Conservation (phyloP, 2,113 vertebrate species). For the Cyprinus carpio region DNA sequence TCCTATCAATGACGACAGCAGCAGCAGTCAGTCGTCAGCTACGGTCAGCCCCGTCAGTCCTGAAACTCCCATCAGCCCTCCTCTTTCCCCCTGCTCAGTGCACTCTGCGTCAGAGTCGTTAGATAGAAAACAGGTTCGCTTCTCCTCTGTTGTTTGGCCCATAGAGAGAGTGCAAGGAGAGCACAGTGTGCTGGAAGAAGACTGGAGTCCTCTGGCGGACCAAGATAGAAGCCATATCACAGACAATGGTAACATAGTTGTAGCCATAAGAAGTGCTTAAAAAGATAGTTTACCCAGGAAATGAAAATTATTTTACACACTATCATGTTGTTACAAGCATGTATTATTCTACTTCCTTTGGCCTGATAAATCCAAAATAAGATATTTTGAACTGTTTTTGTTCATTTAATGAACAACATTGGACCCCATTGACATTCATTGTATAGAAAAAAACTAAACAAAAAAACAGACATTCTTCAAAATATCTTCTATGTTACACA, state of each 20-base stretch:
- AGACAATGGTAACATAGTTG: background rate
- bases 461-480: background rate
- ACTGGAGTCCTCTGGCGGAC: conserved; percentile 33
- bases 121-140: conserved; percentile 85
- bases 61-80: conserved; percentile 71
- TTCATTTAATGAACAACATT: background rate
- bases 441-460: background rate
- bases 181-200: conserved; percentile 71
- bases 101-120: conserved; percentile 55
- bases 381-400: too few species aligned
- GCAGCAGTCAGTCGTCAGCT: conserved; percentile 65
- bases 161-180: conserved; percentile 71
- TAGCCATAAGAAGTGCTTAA: background rate
- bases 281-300: background rate
- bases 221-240: conserved; percentile 2
- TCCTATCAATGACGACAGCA: background rate
- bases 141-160: conserved; percentile 66
- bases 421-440: background rate
- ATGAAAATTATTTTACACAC: background rate
- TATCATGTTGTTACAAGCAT: background rate
- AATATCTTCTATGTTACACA: too few species aligned
- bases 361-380: background rate
- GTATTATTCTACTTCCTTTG: background rate
- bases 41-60: conserved; percentile 47
- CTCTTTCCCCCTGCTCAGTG: conserved; percentile 54